Conservation (phyloP, 1,140 invertebrate species). For the Magallana ariakensis region DNA sequence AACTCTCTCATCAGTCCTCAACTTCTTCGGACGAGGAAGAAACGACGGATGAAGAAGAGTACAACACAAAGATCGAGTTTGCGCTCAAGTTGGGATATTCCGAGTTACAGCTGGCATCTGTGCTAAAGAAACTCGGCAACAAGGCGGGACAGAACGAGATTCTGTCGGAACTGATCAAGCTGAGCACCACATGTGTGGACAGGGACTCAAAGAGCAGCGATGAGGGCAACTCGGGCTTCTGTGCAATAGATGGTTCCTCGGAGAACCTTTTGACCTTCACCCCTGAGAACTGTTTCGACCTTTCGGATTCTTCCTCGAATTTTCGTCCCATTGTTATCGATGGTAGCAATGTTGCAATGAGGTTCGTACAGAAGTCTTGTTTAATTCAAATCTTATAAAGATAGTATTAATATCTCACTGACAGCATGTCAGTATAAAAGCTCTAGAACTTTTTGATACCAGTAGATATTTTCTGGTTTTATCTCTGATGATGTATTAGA, state of each 20-base stretch:
- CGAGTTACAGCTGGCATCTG: constrained; percentile 90
- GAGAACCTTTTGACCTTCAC: not conserved
- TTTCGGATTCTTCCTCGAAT: constrained; percentile 50
- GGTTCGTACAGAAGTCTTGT: constrained; percentile 60
- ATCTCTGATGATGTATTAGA: no score
- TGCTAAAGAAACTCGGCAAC: constrained; percentile 89
- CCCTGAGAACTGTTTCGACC: constrained; percentile 5
- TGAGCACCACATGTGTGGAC: constrained; percentile 70
- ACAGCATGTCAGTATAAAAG: no score
- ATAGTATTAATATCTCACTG: no score
- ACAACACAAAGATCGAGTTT: constrained; percentile 85
- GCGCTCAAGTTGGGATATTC: constrained; percentile 94
- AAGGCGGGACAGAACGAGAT: constrained; percentile 92
- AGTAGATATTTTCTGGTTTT: no score
- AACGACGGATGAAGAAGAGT: constrained; percentile 56
- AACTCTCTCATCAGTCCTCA: constrained; percentile 24
- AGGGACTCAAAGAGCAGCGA: not conserved
- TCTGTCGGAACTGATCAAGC: constrained; percentile 85
- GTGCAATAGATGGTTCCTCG: not conserved
- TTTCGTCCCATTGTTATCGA: constrained; percentile 78
- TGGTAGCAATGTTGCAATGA: constrained; percentile 80
- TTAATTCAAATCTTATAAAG: no score
- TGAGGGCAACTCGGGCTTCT: constrained; percentile 7
- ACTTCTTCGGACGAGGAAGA: constrained; percentile 46
- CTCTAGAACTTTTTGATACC: no score